Evolutionary conservation across 2,888 invertebrate species (phyloP).

Genomic region (Hypena proboscidalis): DNA sequence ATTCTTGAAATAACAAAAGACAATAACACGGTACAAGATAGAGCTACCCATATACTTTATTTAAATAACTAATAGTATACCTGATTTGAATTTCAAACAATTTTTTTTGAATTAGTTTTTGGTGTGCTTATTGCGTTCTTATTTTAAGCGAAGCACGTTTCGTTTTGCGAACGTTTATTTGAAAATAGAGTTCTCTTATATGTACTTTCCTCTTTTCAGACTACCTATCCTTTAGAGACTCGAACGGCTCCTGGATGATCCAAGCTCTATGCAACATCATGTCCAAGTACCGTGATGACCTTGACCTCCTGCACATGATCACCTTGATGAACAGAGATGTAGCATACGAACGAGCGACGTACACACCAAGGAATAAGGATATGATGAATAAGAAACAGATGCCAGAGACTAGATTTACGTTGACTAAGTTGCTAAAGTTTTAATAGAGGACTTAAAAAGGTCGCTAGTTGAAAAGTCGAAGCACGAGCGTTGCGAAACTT

Average conservation of each 20-base stretch:
- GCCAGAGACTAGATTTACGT: slow-evolving; percentile 64
- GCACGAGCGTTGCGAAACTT: too few relatives aligned
- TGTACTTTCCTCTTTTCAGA: slow-evolving; percentile 46
- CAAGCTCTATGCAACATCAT: slow-evolving; percentile 65
- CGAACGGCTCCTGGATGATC: slow-evolving; percentile 64
- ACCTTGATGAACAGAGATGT: slow-evolving; percentile 57
- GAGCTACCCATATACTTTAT: too few relatives aligned
- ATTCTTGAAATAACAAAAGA: too few relatives aligned
- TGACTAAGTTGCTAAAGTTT: slow-evolving; percentile 57
- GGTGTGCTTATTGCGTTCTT: too few relatives aligned
- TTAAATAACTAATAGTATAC: too few relatives aligned
- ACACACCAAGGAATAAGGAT: slow-evolving; percentile 39
- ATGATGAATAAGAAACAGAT: slow-evolving; percentile 64
- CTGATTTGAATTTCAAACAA: too few relatives aligned
- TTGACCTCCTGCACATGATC: slow-evolving; percentile 63
- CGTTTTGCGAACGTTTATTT: too few relatives aligned
- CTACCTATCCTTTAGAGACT: slow-evolving; percentile 58
- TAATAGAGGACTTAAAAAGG: neutral
- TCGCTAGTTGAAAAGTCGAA: neutral
- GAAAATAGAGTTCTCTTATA: too few relatives aligned
- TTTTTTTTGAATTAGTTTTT: too few relatives aligned
- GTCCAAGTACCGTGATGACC: slow-evolving; percentile 39
- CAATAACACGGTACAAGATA: too few relatives aligned
- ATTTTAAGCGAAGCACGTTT: too few relatives aligned
- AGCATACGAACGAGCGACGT: slow-evolving; percentile 52